phyloP scores from a whole-genome alignment of 2,113 vertebrate genomes.

The Sinocyclocheilus grahami region DNA sequence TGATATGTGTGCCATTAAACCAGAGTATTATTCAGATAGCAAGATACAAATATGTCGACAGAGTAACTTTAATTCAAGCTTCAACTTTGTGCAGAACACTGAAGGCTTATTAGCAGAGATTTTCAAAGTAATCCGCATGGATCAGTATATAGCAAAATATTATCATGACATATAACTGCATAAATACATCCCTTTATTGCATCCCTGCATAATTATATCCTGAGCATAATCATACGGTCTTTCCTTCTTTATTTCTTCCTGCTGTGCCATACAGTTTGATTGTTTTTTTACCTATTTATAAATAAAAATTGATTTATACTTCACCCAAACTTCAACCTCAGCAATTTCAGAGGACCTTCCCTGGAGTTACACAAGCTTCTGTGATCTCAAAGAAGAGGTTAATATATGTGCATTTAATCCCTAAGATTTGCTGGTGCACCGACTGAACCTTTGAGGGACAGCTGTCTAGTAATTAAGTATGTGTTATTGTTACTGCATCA shows the following conservation, averaged over 20 bases:
- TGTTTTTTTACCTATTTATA: too few relatives aligned
- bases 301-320: neutral
- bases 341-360: slow-evolving; percentile 2
- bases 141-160: neutral
- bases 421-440: neutral
- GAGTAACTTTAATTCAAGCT: neutral
- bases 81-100: neutral
- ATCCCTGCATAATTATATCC: neutral
- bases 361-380: slow-evolving; percentile 10
- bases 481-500: neutral
- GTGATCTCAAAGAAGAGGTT: slow-evolving; percentile 13
- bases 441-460: neutral
- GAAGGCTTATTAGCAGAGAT: neutral
- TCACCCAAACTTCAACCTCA: neutral
- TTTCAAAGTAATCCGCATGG: neutral
- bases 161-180: neutral
- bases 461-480: neutral
- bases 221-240: too few relatives aligned
- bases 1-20: neutral
- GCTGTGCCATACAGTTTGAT: neutral
- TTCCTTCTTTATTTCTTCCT: neutral
- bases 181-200: neutral
- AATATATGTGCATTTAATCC: neutral
- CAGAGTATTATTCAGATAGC: neutral
- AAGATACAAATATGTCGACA: neutral